Evolutionary conservation across 2,113 vertebrate species (phyloP).

Genomic region (Hypanus sabinus): DNA sequence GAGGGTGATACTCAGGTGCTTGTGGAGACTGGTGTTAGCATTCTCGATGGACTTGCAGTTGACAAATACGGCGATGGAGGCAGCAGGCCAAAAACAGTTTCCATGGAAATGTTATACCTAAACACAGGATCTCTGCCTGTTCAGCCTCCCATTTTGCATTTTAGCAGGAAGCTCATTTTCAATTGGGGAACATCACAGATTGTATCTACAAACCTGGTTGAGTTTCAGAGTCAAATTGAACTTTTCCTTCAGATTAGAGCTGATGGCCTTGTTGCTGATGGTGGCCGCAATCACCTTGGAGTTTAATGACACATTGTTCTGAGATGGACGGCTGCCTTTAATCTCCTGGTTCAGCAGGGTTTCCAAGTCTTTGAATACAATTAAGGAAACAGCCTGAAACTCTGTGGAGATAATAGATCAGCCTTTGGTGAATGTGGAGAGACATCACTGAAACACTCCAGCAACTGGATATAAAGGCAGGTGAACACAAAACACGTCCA

Average conservation of each 20-base stretch:
- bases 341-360: background rate
- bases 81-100: too few relatives aligned
- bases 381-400: background rate
- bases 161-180: too few relatives aligned
- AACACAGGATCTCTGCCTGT: too few relatives aligned
- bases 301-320: background rate
- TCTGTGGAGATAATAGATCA: background rate
- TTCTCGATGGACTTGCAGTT: too few relatives aligned
- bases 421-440: background rate
- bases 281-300: conserved; percentile 1
- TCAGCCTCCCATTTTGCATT: too few relatives aligned
- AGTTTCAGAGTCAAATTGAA: too few relatives aligned
- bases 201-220: too few relatives aligned
- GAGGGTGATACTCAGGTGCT: too few relatives aligned
- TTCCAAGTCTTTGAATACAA: background rate
- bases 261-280: background rate
- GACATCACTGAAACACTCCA: background rate
- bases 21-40: too few relatives aligned
- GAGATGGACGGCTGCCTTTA: background rate
- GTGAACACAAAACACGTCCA: background rate
- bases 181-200: too few relatives aligned
- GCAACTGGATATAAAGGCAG: background rate
- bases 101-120: too few relatives aligned
- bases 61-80: too few relatives aligned
- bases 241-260: background rate